Base-by-base conservation (phyloP, 2,888 invertebrate genomes). In the Tipula unca region DNA sequence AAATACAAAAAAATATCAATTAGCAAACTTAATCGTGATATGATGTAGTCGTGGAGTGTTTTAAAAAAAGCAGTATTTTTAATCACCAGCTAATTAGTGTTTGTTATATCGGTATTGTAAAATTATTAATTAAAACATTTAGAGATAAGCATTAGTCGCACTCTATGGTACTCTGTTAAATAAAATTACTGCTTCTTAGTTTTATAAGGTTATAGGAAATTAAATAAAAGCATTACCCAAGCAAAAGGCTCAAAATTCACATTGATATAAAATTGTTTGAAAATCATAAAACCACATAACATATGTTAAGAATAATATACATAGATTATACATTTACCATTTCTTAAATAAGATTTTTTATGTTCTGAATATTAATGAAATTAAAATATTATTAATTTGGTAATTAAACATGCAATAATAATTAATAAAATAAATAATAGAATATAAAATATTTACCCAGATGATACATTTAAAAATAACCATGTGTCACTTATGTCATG, bases 381-480 rank as follows among this genome's bases (percentile, higher is more conserved):
- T 36, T 17, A 32, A 32, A 84, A 83, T 20, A 14, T 25, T 69
- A 25, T 69, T 69, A 69, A 69, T 69, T 69, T 25, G 10, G 69
- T 69, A 69, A 69, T 69, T 69, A 25, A 20, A 25, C 69, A 69
- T 25, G 69, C 69, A 10, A 14, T 20, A 10, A 14, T 20, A 69
- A 69, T 54, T 54, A 54, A 54, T 25, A 4, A 69, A 25, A 69
- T 69, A 69, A 69, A 69, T 69, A 69, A 69, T 69, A 69, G 69
- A 25, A 32, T 29, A 32, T 83, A 85, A 85, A 86, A 89, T 89
- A 90, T 90, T 89, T 93, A 95, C 94, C 95, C 95, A 87, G 96
- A 93, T 82, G 96, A 94, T 88, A 96, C 93, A 91, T 97, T 96
- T 88, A 94, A 92, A 90, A 96, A 96, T 89, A 97, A 93, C 97